Conservation (phyloP, 2,797 vertebrate genomes). For the Manis pentadactyla region DNA sequence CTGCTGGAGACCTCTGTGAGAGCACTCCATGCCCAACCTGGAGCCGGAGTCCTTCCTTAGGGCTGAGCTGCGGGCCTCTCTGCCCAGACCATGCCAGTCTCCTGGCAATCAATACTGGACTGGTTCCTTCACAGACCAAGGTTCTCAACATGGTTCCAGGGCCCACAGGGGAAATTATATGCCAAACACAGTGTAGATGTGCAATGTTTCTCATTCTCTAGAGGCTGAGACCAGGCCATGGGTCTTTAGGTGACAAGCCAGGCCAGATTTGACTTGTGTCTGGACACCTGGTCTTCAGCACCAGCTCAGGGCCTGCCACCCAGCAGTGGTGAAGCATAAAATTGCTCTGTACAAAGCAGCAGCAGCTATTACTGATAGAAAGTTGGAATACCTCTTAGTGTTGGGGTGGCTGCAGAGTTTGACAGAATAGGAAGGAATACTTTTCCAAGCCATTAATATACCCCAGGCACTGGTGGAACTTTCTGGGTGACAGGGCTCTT, state of each 20-base stretch:
- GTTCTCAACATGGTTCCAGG: neutral
- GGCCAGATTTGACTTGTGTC: neutral
- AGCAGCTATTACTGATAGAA: neutral
- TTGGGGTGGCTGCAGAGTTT: neutral
- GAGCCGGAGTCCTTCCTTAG: neutral
- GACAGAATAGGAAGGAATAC: neutral
- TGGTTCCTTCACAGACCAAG: neutral
- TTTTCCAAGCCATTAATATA: neutral
- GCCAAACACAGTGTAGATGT: neutral
- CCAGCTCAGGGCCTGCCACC: neutral
- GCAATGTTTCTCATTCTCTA: neutral
- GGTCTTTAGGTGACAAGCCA: neutral
- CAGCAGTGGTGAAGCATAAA: neutral
- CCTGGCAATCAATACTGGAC: neutral
- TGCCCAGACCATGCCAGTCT: neutral
- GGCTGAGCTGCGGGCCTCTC: neutral
- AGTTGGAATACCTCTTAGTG: neutral
- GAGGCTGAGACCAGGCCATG: neutral
- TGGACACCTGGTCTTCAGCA: neutral
- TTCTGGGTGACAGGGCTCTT: neutral
- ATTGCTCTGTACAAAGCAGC: neutral
- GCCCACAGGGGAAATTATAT: neutral
- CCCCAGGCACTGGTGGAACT: neutral
- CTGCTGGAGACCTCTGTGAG: neutral
- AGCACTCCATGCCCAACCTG: neutral